phyloP scores from a whole-genome alignment of 2,888 invertebrate genomes.

The Agonopterix alstromeriana region DNA sequence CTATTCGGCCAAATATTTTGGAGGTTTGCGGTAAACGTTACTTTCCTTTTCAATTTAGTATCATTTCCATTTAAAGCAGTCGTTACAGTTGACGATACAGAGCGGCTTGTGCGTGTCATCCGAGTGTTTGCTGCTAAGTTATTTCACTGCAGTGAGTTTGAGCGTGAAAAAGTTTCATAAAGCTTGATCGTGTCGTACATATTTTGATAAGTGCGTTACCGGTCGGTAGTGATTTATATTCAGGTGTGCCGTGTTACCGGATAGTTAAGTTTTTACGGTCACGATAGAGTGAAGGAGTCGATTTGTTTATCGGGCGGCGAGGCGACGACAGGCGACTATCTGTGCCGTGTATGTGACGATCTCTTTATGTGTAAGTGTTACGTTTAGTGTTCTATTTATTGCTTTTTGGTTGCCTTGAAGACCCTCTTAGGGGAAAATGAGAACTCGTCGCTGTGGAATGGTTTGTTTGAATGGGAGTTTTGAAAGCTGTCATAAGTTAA shows the following conservation, averaged over 20 bases:
- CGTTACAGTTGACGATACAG: slow-evolving; percentile 30
- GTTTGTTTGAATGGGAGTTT: not conserved
- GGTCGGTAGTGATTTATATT: slow-evolving; percentile 63
- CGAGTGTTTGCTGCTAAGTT: slow-evolving; percentile 25
- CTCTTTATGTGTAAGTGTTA: slow-evolving; percentile 67
- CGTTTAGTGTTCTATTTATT: slow-evolving; percentile 64
- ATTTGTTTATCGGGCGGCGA: slow-evolving; percentile 64
- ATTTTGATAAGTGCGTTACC: slow-evolving; percentile 60
- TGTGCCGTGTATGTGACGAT: slow-evolving; percentile 44
- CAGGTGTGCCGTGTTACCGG: slow-evolving; percentile 65
- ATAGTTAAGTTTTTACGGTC: slow-evolving; percentile 71
- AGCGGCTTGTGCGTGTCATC: slow-evolving; percentile 37
- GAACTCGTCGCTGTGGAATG: not conserved
- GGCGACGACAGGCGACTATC: slow-evolving; percentile 67
- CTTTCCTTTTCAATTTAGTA: slow-evolving; percentile 43
- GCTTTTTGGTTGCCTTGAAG: slow-evolving; percentile 49
- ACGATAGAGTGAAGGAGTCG: slow-evolving; percentile 63
- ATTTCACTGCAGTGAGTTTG: slow-evolving; percentile 20
- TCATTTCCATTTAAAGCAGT: slow-evolving; percentile 24
- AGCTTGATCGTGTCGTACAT: slow-evolving; percentile 59
- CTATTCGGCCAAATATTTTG: slow-evolving; percentile 59
- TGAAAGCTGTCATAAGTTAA: no score
- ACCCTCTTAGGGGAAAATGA: not conserved
- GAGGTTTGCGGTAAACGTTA: slow-evolving; percentile 58
- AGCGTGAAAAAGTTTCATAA: slow-evolving; percentile 48